These are phyloP conservation scores for Vulpes vulpes DNA, from an alignment of 2,113 vertebrate genomes.

Conservation along the genomic window DNA sequence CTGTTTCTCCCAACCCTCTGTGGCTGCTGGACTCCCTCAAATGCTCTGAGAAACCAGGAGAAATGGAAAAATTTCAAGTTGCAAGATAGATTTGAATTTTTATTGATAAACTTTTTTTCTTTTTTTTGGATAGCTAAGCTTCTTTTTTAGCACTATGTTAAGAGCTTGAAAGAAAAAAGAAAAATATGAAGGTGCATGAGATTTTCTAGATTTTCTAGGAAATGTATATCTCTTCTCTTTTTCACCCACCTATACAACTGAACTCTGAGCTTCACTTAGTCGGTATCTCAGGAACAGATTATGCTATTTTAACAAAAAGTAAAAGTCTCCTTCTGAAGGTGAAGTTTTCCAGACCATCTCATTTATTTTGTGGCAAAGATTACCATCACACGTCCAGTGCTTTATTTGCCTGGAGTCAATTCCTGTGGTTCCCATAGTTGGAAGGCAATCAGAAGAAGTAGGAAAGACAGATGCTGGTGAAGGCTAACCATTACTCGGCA, in stretches of 20 bases:
- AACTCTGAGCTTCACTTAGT: not conserved
- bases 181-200: not conserved
- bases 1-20: not conserved
- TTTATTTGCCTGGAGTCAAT: constrained; percentile 84
- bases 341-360: constrained; percentile 75
- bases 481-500: constrained; percentile 67
- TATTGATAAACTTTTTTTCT: not conserved
- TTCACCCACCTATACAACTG: not conserved
- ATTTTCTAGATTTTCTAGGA: not conserved
- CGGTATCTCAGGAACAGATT: not conserved
- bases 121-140: not conserved
- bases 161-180: not conserved
- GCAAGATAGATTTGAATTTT: not conserved
- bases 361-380: constrained; percentile 78
- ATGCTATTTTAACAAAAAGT: not conserved
- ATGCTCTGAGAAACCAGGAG: not conserved
- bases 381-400: constrained; percentile 72
- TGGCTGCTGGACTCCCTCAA: not conserved
- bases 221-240: not conserved
- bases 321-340: constrained; percentile 45
- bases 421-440: constrained; percentile 85
- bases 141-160: not conserved
- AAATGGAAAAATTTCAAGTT: not conserved
- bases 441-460: constrained; percentile 83
- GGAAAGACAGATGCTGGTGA: constrained; percentile 81